Evolutionary conservation across 2,113 vertebrate species (phyloP), one percentile per base, ranked within the genome.

Genomic region (Struthio camelus): DNA sequence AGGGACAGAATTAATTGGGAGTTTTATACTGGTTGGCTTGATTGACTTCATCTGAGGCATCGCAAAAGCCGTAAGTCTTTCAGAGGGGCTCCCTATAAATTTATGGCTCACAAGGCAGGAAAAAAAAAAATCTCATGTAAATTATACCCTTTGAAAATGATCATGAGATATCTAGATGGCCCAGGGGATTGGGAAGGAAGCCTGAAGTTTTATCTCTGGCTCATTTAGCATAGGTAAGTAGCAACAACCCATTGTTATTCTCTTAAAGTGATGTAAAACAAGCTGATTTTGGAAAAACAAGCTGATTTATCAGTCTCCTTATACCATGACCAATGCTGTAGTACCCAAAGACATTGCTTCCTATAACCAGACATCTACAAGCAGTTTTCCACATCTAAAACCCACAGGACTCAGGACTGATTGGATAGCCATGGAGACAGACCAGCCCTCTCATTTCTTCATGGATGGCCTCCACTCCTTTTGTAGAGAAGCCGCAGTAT

Each of bases 11-110:
- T 94, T 97, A 94, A 96, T 89, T 95, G 94, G 80, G 92, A 96
- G 87, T 93, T 91, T 94, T 94, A 58, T 89, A 94, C 76, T 79
- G 48, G 89, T 95, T 97, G 91, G 85, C 93, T 97, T 96, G 91
- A 91, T 93, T 97, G 95, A 94, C 96, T 97, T 97, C 91, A 80
- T 94, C 87, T 71, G 94, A 90, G 91, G 87, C 89, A 76, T 87
- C 87, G 88, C 94, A 97, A 95, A 97, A 95, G 93, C 91, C 93
- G 81, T 97, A 95, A 96, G 91, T 88, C 95, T 97, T 96, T 92
- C 95, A 89, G 72, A 95, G 91, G 87, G 93, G 85, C 91, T 96
- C 64, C 71, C 89, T 94, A 87, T 88, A 96, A 96, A 96, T 97
- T 95, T 97, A 94, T 96, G 94, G 91, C 91, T 95, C 95, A 95